Base-by-base conservation (phyloP, 1,140 invertebrate genomes). In the Drosophila navojoa region DNA sequence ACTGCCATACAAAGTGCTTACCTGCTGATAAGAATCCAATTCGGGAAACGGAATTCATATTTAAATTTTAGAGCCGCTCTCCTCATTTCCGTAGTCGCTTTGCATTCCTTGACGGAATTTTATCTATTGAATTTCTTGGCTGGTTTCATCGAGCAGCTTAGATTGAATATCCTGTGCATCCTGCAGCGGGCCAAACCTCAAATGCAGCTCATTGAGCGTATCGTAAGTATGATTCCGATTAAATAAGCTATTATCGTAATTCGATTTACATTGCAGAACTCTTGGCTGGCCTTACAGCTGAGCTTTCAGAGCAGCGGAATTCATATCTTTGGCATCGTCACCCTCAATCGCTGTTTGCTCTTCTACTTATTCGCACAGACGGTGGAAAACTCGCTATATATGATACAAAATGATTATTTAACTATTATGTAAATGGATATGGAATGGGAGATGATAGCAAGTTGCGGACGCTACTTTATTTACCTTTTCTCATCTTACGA, bases 351-450 rank as follows among this genome's bases (percentile, higher is more conserved):
- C 6, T 4, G 47, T 15, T 19, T 61, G 16, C 5, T 42, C 10
- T 52, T 66, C 6, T 49, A 55, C 35, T 9, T 66, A 3, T 11
- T 64, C 15, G 38, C 49, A 1, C 50, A 35, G 27, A 47, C 54
- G 35, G n/a, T 66, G 5, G 4, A 19, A 1, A 27, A 68, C 15
- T 27, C 35, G 6, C 45, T 50, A 4, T 59, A 58, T 6, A 67
- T 67, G 53, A 57, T 57, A 5, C 54, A 52, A 66, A 7, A 57
- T 9, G 45, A 58, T 38, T 59, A 60, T 19, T 11, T n/a, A 6
- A 10, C 11, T 4, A 27, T 47, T 32, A 60, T 60, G 44, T 49
- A 25, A 61, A 25, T n/a, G 15, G 9, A 0, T 27, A 29, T 22
- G 19, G 19, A 22, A 1, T 22, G 19, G 19, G 19, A 22, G 19